These are phyloP conservation scores for Leptinotarsa undecemlineata DNA, from an alignment of 1,140 invertebrate species.

Conservation along the genomic window DNA sequence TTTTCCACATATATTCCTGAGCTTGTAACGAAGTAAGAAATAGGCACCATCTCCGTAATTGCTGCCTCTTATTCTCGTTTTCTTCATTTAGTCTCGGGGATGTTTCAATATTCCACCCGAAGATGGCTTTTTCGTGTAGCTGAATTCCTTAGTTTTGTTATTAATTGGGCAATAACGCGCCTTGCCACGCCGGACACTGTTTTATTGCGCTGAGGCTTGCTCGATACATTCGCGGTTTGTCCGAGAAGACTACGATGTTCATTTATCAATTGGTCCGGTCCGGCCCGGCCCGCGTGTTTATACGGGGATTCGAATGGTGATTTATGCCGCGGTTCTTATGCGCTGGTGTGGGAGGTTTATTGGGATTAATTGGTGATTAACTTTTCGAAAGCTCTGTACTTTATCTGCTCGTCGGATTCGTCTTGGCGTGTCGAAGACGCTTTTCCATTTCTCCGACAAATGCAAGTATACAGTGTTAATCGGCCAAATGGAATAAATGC, in stretches of 20 bases:
- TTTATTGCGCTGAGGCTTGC: slow-evolving; percentile 37
- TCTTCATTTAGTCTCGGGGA: slow-evolving; percentile 38
- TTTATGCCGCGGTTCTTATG: not conserved
- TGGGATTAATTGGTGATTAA: slow-evolving; percentile 8
- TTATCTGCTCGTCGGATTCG: not conserved
- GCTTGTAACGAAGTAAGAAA: too few species aligned
- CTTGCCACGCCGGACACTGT: slow-evolving; percentile 32
- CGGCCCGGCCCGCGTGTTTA: not conserved
- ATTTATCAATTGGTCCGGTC: slow-evolving; percentile 36
- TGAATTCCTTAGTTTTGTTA: slow-evolving; percentile 50
- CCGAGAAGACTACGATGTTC: slow-evolving; percentile 34
- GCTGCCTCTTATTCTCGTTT: not conserved
- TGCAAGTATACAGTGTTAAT: too few species aligned
- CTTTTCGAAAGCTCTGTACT: slow-evolving; percentile 2
- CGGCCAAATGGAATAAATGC: too few species aligned
- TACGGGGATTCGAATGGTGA: slow-evolving; percentile 2
- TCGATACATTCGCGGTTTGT: slow-evolving; percentile 40
- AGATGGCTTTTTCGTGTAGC: slow-evolving; percentile 54
- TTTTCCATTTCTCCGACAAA: too few species aligned
- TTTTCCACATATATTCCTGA: too few species aligned
- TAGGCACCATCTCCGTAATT: too few species aligned
- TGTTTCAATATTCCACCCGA: slow-evolving; percentile 53
- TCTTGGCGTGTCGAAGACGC: not conserved
- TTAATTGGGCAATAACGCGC: slow-evolving; percentile 51
- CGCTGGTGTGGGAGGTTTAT: slow-evolving; percentile 7